phyloP scores from a whole-genome alignment of 1,140 invertebrate species.

The Drosophila seguyi region DNA sequence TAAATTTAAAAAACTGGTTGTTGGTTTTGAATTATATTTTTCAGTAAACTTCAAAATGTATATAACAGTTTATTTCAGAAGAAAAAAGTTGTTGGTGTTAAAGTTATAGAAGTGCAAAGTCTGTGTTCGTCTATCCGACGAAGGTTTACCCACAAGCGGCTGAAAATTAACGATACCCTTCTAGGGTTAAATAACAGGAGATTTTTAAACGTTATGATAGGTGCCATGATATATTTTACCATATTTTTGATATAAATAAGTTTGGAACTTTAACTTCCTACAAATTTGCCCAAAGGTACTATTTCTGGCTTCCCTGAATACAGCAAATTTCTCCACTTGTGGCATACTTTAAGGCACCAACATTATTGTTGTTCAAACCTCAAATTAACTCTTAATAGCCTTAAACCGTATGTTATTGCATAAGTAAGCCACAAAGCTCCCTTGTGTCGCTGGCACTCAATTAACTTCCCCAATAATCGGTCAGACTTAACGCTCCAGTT shows the following conservation, averaged over 20 bases:
- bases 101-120: too few relatives aligned
- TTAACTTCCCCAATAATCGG: slow-evolving; percentile 3
- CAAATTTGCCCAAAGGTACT: not conserved
- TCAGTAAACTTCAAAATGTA: too few relatives aligned
- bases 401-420: not conserved
- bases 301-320: not conserved
- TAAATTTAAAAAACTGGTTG: too few relatives aligned
- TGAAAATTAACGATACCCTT: too few relatives aligned
- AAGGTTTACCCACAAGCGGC: too few relatives aligned
- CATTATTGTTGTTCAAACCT: not conserved
- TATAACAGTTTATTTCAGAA: too few relatives aligned
- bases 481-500: slow-evolving; percentile 52
- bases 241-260: not conserved
- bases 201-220: too few relatives aligned
- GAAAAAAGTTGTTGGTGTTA: too few relatives aligned
- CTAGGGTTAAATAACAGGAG: too few relatives aligned
- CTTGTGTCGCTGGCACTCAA: slow-evolving; percentile 4
- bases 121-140: too few relatives aligned
- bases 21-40: too few relatives aligned
- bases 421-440: not conserved
- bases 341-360: not conserved
- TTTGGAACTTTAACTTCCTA: not conserved
- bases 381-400: not conserved
- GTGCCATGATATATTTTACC: too few relatives aligned
- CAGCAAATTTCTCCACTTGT: not conserved